Conservation (phyloP, 2,888 invertebrate species). For the Oxyscelio sp. region DNA sequence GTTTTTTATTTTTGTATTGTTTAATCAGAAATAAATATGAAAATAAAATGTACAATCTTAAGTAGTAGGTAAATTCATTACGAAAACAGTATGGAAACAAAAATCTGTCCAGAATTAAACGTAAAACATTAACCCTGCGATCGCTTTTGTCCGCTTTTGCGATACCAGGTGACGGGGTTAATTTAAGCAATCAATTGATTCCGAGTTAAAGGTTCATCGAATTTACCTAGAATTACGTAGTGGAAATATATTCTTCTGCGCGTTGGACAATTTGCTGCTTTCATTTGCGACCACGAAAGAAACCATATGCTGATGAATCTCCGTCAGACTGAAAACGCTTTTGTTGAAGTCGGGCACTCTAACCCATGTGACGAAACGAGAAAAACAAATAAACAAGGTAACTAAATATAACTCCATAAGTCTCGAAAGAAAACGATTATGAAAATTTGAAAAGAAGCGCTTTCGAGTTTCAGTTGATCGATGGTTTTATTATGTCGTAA, state of each 20-base stretch:
- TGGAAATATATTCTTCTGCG: constrained; percentile 83
- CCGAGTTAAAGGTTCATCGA: constrained; percentile 68
- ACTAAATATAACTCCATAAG: constrained; percentile 31
- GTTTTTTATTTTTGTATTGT: no score
- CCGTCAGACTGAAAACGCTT: constrained; percentile 83
- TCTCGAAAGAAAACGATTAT: background rate
- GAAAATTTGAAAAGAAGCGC: background rate
- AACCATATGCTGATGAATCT: constrained; percentile 83
- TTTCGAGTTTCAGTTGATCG: constrained; percentile 23
- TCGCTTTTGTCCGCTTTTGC: constrained; percentile 51
- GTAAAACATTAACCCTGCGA: constrained; percentile 46
- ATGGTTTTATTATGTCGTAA: background rate
- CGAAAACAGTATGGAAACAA: no score
- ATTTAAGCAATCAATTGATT: constrained; percentile 67
- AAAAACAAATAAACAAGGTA: constrained; percentile 55
- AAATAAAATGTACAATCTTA: no score
- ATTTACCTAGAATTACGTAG: constrained; percentile 84
- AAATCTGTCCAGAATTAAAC: background rate
- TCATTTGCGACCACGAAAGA: constrained; percentile 83
- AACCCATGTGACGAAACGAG: constrained; percentile 50
- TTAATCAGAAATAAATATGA: no score
- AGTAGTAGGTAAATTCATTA: no score
- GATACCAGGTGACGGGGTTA: constrained; percentile 56
- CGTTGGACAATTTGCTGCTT: constrained; percentile 81
- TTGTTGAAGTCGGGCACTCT: constrained; percentile 68